A percentile compares a stretch with the other conserved stretches of the same genome.
Evolutionary conservation across 53 echinoderm and acorn worm genomes (phyloP).

Genomic region (Stichopus horrens): DNA sequence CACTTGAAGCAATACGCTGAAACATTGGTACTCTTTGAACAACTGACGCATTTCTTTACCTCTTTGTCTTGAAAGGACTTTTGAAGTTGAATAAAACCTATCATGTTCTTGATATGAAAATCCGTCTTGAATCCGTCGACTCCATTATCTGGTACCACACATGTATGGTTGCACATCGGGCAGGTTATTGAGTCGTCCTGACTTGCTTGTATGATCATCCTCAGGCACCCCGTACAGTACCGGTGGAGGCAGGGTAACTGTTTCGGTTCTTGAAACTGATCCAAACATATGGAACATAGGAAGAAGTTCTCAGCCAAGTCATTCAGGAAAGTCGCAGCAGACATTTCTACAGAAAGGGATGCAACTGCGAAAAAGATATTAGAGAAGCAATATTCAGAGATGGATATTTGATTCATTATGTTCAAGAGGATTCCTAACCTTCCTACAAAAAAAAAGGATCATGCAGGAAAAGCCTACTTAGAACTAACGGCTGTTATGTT

Average conservation of each 20-base stretch:
- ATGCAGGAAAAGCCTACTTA: no score
- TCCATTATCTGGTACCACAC: not conserved
- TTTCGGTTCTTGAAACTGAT: constrained; percentile 12
- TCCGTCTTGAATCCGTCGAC: not conserved
- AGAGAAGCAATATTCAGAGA: no score
- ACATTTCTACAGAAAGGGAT: not conserved
- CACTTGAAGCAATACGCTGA: constrained; percentile 21
- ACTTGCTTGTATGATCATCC: not conserved
- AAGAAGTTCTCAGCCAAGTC: not conserved
- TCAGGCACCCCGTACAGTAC: constrained; percentile 25
- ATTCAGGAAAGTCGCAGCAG: not conserved
- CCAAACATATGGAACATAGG: constrained; percentile 11
- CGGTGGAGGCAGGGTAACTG: constrained; percentile 23
- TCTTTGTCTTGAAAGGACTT: constrained; percentile 17
- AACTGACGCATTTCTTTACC: not conserved
- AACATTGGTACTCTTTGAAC: constrained; percentile 1
- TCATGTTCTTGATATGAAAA: constrained; percentile 10
- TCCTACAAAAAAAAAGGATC: no score
- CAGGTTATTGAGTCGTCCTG: not conserved
- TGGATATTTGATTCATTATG: no score
- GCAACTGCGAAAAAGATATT: no score
- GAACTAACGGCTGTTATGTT: no score
- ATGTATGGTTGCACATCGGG: not conserved
- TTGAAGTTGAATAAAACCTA: not conserved
- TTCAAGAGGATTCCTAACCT: no score